Evolutionary conservation across 2,888 invertebrate species (phyloP).

Genomic region (Rutpela maculata): DNA sequence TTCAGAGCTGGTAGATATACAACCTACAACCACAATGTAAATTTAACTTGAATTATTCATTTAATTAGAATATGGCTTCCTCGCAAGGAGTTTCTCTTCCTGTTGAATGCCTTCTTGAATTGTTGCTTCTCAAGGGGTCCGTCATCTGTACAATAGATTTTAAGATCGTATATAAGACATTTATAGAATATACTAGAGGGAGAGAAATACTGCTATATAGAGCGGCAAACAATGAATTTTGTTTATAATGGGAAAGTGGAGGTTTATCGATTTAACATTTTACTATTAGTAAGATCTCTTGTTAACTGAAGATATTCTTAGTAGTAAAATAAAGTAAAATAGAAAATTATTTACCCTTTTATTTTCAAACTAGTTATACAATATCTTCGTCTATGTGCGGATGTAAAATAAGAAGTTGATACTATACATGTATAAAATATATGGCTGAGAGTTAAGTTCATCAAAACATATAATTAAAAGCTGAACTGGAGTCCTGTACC

Average conservation of each 20-base stretch:
- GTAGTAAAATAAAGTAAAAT: no score
- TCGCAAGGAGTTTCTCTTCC: conserved; percentile 43
- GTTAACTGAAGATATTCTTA: no score
- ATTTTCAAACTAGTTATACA: no score
- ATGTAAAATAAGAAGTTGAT: no score
- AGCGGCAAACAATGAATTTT: background rate
- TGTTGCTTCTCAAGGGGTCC: conserved; percentile 46
- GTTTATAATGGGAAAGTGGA: background rate
- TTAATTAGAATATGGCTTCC: conserved; percentile 54
- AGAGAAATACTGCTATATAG: background rate
- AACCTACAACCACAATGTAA: conserved; percentile 43
- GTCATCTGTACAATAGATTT: conserved; percentile 48
- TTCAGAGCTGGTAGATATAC: conserved; percentile 26
- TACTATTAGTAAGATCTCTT: no score
- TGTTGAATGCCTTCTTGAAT: conserved; percentile 48
- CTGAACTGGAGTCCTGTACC: no score
- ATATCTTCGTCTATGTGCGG: no score
- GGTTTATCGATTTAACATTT: no score
- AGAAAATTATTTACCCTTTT: no score
- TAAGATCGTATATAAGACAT: conserved; percentile 44
- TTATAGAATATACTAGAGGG: conserved; percentile 1
- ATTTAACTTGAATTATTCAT: conserved; percentile 54
- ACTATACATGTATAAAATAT: no score
- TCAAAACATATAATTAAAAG: no score
- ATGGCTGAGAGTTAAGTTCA: no score